Percentiles rank a stretch among this genome's conserved stretches.
phyloP scores from a whole-genome alignment of 2,113 vertebrate species.

The Paracanthobrama guichenoti region DNA sequence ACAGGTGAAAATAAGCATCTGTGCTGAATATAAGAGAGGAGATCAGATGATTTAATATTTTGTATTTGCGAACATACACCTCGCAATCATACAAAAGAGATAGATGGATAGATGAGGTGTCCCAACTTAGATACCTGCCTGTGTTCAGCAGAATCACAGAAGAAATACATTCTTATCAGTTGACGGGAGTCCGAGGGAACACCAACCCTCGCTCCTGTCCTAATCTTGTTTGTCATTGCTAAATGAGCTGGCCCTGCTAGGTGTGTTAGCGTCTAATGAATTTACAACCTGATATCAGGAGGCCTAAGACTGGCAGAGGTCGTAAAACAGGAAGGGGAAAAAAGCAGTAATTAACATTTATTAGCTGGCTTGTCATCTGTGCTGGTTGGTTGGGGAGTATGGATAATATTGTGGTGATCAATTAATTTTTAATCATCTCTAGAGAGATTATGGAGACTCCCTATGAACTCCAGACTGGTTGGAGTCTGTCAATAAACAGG shows the following conservation, averaged over 20 bases:
- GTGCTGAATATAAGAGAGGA: conserved; percentile 6
- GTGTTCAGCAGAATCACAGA: neutral
- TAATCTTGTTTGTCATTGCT: conserved; percentile 79
- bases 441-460: conserved; percentile 71
- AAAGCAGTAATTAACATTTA: conserved; percentile 74
- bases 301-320: conserved; percentile 65
- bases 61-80: neutral
- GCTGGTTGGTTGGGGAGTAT: conserved; percentile 50
- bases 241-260: conserved; percentile 74
- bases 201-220: conserved; percentile 63
- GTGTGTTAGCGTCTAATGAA: conserved; percentile 80
- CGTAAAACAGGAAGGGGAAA: conserved; percentile 68
- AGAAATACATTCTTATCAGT: conserved; percentile 43
- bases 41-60: conserved; percentile 5
- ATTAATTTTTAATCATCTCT: conserved; percentile 77
- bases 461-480: conserved; percentile 80
- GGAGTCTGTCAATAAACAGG: conserved; percentile 82
- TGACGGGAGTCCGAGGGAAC: conserved; percentile 43
- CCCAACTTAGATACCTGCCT: neutral
- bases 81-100: neutral
- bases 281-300: conserved; percentile 79
- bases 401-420: conserved; percentile 69
- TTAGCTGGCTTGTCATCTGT: conserved; percentile 65
- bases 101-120: neutral
- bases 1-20: conserved; percentile 22